Evolutionary conservation across 1,140 invertebrate genomes (phyloP), one percentile per base, ranked within the genome.

Genomic region (Nomia melanderi): DNA sequence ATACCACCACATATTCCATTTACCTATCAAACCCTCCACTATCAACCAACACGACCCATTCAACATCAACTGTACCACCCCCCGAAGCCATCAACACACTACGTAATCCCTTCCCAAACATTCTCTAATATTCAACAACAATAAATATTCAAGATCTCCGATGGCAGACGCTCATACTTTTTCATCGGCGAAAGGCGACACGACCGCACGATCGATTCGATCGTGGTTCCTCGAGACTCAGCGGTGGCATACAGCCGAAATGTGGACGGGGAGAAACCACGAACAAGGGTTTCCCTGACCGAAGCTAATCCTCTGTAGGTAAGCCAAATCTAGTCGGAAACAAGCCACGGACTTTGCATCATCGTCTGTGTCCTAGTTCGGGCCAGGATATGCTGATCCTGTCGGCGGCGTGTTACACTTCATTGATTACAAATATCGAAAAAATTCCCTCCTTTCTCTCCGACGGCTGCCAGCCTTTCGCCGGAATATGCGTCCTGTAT

Each of bases 281-380:
- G 77, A 76, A 79, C 77, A 76, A 79, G 77, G 73, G 77, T 65
- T 79, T 76, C 71, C 72, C 72, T 76, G 77, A 69, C 77, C 63
- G 64, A 76, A 69, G 77, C 64, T 79, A 79, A 79, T 79, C 73
- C 73, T 60, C 59, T 79, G 62, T 76, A 73, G 73, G 63, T 79
- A 76, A 79, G 77, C 77, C 77, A 76, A 79, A 73, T 67, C 72
- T 79, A 79, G 77, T 41, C 77, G 77, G 77, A 79, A 79, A 79
- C 77, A 79, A 76, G 77, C 72, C 77, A 65, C 63, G 72, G 72
- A 79, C 73, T 79, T 50, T 79, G 64, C 57, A 69, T 76, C 73
- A 79, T 79, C 73, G 72, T 79, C 64, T 33, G n/a, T 67, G 54
- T 69, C 44, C 62, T 66, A 65, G 54, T 78, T 78, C 71, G 25